phyloP scores from a whole-genome alignment of 2,888 invertebrate species.

The Pterostichus madidus region DNA sequence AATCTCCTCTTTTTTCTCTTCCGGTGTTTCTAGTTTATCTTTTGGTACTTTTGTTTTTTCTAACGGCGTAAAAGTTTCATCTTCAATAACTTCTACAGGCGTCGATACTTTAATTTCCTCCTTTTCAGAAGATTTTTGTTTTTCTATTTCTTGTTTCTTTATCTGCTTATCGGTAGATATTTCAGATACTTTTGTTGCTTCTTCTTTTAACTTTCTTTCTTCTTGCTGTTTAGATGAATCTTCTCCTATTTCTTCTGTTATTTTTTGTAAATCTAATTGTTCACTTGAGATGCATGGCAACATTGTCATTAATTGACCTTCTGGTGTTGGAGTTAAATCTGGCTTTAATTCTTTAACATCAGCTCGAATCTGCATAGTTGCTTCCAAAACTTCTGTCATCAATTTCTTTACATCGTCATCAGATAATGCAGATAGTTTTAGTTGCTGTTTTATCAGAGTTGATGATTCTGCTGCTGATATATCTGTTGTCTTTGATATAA shows the following conservation, averaged over 20 bases:
- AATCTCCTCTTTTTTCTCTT: neutral
- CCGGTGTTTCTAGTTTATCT: conserved; percentile 51
- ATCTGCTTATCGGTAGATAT: too few species aligned
- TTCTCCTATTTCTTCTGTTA: conserved; percentile 69
- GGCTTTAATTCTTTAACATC: conserved; percentile 78
- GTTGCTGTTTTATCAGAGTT: conserved; percentile 61
- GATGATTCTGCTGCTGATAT: conserved; percentile 60
- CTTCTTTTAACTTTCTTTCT: neutral
- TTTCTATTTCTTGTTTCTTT: too few species aligned
- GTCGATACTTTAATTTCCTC: too few species aligned
- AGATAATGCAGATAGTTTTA: conserved; percentile 51
- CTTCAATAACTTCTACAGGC: too few species aligned
- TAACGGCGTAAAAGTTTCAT: too few species aligned
- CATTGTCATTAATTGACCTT: conserved; percentile 75
- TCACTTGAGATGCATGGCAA: conserved; percentile 71
- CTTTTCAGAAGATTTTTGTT: too few species aligned
- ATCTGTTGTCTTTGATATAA: conserved; percentile 36
- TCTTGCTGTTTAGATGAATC: conserved; percentile 12
- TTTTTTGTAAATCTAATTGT: conserved; percentile 70
- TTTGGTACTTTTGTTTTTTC: too few species aligned
- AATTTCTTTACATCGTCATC: conserved; percentile 74
- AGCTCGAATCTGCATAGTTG: conserved; percentile 77
- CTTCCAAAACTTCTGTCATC: conserved; percentile 78
- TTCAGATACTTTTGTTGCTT: neutral
- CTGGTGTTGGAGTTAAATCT: conserved; percentile 79